These are phyloP conservation scores for Leguminivora glycinivorella DNA, from an alignment of 1,140 invertebrate genomes.

Conservation along the genomic window DNA sequence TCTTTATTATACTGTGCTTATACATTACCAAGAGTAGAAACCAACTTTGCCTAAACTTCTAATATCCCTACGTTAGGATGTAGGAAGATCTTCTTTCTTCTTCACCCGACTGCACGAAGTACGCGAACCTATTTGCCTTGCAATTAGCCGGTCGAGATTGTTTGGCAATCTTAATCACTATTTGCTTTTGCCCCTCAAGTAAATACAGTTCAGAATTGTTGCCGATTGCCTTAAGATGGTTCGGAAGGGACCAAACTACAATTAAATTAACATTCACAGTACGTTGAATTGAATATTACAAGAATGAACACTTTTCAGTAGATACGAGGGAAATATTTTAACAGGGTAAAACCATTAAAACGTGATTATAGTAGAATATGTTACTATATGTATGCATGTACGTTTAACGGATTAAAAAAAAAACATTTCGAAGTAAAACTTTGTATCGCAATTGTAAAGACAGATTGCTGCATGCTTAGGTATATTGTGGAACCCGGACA, in stretches of 20 bases:
- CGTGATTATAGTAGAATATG: too few species aligned
- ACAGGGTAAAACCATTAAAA: too few species aligned
- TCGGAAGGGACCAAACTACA: neutral
- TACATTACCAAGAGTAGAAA: too few species aligned
- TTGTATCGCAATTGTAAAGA: neutral
- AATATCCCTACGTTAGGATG: neutral
- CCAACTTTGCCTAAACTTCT: neutral
- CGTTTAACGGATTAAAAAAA: too few species aligned
- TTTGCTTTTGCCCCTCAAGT: slow-evolving; percentile 21
- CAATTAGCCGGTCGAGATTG: slow-evolving; percentile 1
- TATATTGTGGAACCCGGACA: neutral
- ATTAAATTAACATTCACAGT: neutral
- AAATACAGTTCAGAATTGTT: slow-evolving; percentile 17
- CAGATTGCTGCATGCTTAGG: neutral
- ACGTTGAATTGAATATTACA: neutral
- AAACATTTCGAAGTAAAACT: too few species aligned
- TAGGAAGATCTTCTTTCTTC: too few species aligned
- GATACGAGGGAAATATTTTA: too few species aligned
- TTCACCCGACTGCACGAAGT: neutral
- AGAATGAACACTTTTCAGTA: too few species aligned
- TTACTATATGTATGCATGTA: too few species aligned
- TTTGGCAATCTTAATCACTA: slow-evolving; percentile 26
- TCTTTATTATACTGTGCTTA: too few species aligned
- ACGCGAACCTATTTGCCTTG: slow-evolving; percentile 10
- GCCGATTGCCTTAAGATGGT: slow-evolving; percentile 11